Evolutionary conservation across 2,888 invertebrate genomes (phyloP).

Genomic region (Tinea semifulvella): DNA sequence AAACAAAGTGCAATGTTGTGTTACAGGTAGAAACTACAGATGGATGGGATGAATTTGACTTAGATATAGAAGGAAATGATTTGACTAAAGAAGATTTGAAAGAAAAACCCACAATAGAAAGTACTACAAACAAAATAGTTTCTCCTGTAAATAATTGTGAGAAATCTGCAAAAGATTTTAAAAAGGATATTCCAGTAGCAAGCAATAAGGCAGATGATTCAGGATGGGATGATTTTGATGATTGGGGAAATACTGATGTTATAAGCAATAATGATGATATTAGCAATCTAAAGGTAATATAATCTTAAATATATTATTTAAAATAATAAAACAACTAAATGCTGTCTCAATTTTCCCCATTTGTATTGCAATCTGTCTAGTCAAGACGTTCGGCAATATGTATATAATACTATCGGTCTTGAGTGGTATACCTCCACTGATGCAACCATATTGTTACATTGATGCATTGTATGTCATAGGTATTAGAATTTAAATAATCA

Average conservation of each 20-base stretch:
- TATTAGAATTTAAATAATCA: no score
- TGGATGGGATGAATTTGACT: slow-evolving; percentile 64
- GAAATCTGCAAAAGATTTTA: slow-evolving; percentile 14
- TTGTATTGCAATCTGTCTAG: no score
- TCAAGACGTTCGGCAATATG: no score
- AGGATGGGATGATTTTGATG: slow-evolving; percentile 63
- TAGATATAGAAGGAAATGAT: slow-evolving; percentile 39
- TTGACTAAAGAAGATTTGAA: no score
- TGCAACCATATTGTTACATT: no score
- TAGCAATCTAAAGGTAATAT: slow-evolving; percentile 25
- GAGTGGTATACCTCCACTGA: no score
- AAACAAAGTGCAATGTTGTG: background rate
- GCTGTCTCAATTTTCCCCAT: no score
- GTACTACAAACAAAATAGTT: no score
- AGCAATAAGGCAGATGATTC: slow-evolving; percentile 39
- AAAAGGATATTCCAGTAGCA: slow-evolving; percentile 18
- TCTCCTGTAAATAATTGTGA: slow-evolving; percentile 16
- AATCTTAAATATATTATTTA: no score
- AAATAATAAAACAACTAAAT: slow-evolving; percentile 3
- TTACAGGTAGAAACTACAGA: slow-evolving; percentile 30
- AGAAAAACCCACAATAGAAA: slow-evolving; percentile 20
- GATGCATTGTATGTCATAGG: no score
- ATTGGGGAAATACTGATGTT: slow-evolving; percentile 40
- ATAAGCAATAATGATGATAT: background rate
- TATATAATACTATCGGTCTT: no score